Base-by-base conservation (phyloP, 2,888 invertebrate genomes). In the Microdon myrmicae region DNA sequence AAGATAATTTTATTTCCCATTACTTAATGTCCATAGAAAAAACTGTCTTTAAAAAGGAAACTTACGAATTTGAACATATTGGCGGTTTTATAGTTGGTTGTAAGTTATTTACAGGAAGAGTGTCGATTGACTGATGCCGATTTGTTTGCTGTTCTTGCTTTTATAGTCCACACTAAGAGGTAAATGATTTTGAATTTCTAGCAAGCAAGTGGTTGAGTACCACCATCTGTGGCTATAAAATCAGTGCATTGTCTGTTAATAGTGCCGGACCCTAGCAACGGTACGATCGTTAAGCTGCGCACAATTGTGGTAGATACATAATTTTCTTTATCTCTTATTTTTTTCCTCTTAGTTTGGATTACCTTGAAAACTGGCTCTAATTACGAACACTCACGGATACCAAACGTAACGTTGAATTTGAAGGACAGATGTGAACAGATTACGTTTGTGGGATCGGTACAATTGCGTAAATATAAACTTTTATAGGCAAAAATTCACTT, bases 61-160 rank as follows among this genome's bases (percentile, higher is more conserved):
- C 77, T 74, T 70, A 79, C 80, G 70, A 75, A 75, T 71, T 79
- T 78, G 73, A 75, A 78, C 79, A 79, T 79, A 53, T 72, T 75
- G 67, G 56, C 13, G 28, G 9, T 48, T 56, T 43, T 29, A 25
- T 43, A 20, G 12, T 41, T 23, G 31, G 4, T 44, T 25, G 45
- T 44, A 8, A 35, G 37, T 45, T 54, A 25, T 25, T 54, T 6
- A 32, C 25, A 9, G 38, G 37, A n/a, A 19, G 29, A 23, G 19
- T 54, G 6, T 29, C 22, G 28, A 45, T 29, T 14, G 10, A 29
- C 29, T 29, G 29, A 29, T 29, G 29, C 7, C 4, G 29, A 10
- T 9, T 7, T 9, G n/a, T 3, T n/a, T 6, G 8, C 2, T 7
- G 10, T 13, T 2, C n/a, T 10, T 3, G 29, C 29, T 29, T 29